Conservation (phyloP, 2,113 vertebrate species). For the Cinclus cinclus region DNA sequence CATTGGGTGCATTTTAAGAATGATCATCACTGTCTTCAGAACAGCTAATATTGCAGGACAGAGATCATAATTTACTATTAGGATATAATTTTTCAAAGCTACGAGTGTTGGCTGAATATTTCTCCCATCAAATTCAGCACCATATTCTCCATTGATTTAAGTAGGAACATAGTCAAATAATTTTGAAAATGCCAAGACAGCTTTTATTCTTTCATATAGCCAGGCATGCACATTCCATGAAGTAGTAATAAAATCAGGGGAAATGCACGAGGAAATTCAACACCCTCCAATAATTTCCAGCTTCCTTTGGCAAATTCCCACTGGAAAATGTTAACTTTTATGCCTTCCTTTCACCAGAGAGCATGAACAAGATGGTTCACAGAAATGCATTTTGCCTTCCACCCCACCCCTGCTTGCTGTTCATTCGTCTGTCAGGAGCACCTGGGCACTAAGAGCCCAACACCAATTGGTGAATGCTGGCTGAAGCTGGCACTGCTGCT, state of each 20-base stretch:
- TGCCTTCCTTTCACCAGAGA: background rate
- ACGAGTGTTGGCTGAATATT: background rate
- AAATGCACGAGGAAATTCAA: background rate
- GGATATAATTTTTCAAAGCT: background rate
- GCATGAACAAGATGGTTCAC: background rate
- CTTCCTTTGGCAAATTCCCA: background rate
- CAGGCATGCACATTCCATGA: background rate
- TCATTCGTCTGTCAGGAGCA: background rate
- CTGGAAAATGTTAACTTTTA: background rate
- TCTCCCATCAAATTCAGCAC: background rate
- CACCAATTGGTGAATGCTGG: accelerated
- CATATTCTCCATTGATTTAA: background rate
- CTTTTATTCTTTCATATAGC: background rate
- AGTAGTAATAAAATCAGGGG: background rate
- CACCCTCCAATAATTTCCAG: background rate
- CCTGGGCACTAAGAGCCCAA: background rate
- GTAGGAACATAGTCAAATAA: background rate
- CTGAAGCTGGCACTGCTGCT: background rate
- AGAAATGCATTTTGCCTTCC: background rate
- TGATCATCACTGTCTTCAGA: background rate
- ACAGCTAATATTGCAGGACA: background rate
- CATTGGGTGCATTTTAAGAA: background rate
- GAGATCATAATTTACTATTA: background rate
- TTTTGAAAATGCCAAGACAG: background rate
- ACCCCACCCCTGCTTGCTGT: background rate